A percentile compares a stretch with the other conserved stretches of the same genome.
These are phyloP conservation scores for Urocyon cinereoargenteus DNA, from an alignment of 2,797 vertebrate genomes.

Conservation along the genomic window DNA sequence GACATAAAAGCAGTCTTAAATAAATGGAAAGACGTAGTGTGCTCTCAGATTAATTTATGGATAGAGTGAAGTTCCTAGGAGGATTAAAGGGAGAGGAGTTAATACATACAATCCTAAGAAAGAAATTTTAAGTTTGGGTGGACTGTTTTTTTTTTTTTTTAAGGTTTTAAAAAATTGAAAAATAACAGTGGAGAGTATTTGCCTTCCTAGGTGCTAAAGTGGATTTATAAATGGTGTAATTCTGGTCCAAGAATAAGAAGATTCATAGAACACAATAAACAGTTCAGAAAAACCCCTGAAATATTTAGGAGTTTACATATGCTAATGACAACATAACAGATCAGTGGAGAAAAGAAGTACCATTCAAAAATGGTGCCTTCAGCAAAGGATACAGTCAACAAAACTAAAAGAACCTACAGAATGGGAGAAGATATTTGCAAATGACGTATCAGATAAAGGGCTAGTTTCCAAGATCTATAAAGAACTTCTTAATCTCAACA, in stretches of 20 bases:
- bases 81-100: neutral
- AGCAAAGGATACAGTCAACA: no score
- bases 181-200: neutral
- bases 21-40: neutral
- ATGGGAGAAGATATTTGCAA: no score
- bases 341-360: neutral
- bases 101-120: neutral
- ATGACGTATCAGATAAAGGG: no score
- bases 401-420: no score
- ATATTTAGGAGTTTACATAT: neutral
- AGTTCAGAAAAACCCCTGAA: neutral
- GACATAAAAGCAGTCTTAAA: neutral
- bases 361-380: neutral
- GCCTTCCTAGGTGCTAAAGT: neutral
- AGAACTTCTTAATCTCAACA: no score
- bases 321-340: neutral
- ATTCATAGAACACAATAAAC: neutral
- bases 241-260: constrained; percentile 10
- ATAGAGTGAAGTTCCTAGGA: neutral
- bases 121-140: neutral
- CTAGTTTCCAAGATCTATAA: no score
- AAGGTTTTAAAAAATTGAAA: neutral
- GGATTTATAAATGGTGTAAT: neutral
- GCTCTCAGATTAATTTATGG: neutral
- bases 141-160: neutral